Percentiles rank a stretch among this genome's conserved stretches.
These are phyloP conservation scores for Cataglyphis livida DNA, from an alignment of 2,888 invertebrate species.

Conservation along the genomic window DNA sequence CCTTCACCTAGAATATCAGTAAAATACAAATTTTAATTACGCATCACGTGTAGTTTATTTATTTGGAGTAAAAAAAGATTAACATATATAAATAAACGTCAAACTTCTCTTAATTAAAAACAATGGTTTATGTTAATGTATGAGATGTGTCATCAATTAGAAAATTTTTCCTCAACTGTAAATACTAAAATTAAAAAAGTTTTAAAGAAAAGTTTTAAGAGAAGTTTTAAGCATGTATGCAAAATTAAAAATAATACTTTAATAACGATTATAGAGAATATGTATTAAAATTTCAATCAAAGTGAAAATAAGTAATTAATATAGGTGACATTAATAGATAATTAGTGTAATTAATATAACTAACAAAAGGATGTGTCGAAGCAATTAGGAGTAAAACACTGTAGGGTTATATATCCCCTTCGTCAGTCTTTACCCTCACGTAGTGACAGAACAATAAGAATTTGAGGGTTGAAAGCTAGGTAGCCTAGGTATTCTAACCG, in stretches of 20 bases:
- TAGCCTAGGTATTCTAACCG: constrained; percentile 17
- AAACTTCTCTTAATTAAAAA: not conserved
- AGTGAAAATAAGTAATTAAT: not conserved
- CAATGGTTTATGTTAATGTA: not conserved
- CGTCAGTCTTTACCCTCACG: not conserved
- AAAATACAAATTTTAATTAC: constrained; percentile 20
- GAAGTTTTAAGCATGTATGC: not conserved
- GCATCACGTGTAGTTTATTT: not conserved
- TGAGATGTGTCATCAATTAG: not conserved
- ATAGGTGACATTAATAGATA: not conserved
- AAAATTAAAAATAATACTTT: not conserved
- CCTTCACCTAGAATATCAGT: constrained; percentile 34
- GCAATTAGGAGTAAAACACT: constrained; percentile 26
- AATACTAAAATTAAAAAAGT: not conserved
- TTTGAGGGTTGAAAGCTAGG: constrained; percentile 28
- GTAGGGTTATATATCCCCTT: constrained; percentile 16
- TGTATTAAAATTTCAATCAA: not conserved
- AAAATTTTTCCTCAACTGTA: not conserved
- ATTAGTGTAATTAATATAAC: constrained; percentile 6
- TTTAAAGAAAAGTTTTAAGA: not conserved
- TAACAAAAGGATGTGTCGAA: not conserved
- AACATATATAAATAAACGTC: not conserved
- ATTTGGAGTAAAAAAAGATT: not conserved
- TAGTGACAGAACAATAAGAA: constrained; percentile 33
- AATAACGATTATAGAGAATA: not conserved